Conservation (phyloP, 2,888 invertebrate species). For the Toxonevra muliebris region DNA sequence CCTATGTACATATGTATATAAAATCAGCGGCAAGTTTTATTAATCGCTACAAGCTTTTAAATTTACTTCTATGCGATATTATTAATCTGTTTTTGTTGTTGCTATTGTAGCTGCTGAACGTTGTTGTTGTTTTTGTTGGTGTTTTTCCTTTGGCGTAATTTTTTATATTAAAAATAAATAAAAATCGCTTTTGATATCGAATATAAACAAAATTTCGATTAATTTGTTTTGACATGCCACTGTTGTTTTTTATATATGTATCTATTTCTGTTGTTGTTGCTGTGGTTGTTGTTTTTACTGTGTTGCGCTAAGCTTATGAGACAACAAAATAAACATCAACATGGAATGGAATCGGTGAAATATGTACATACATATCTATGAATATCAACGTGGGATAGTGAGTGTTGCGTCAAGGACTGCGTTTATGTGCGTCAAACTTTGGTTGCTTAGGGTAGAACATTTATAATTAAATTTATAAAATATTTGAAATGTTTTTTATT, state of each 20-base stretch:
- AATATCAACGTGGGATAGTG: background rate
- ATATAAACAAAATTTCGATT: constrained; percentile 32
- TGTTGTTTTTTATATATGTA: background rate
- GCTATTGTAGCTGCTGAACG: too few species aligned
- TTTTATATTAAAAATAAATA: constrained; percentile 11
- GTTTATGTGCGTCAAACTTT: too few species aligned
- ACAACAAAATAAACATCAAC: constrained; percentile 4
- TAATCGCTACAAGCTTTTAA: constrained; percentile 55
- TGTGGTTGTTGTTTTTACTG: background rate
- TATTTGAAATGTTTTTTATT: constrained; percentile 3
- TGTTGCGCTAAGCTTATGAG: background rate
- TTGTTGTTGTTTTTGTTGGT: background rate
- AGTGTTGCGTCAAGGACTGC: background rate
- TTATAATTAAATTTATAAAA: background rate
- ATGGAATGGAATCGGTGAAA: background rate
- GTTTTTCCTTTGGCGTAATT: background rate
- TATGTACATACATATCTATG: background rate
- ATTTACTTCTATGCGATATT: constrained; percentile 29
- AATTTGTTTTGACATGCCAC: constrained; percentile 24
- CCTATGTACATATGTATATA: constrained; percentile 51
- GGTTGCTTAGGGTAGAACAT: background rate
- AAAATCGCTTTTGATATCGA: constrained; percentile 29
- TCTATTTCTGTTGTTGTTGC: constrained; percentile 2
- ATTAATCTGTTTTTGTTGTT: constrained; percentile 7
- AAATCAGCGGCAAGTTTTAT: constrained; percentile 50